phyloP scores from a whole-genome alignment of 2,113 vertebrate genomes.

The Toxotes chatareus region DNA sequence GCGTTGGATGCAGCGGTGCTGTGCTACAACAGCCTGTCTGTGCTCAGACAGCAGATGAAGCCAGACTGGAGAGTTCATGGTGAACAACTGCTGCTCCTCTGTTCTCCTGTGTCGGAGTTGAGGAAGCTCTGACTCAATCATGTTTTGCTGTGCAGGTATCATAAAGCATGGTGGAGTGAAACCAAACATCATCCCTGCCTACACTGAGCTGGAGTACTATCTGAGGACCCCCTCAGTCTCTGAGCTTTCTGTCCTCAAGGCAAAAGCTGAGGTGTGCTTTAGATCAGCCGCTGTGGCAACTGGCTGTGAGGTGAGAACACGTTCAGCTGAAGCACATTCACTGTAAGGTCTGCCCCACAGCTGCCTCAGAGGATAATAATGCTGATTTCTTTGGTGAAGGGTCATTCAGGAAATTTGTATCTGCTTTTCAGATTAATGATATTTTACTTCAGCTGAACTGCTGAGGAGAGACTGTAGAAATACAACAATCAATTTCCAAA shows the following conservation, averaged over 20 bases:
- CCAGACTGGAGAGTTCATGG: slow-evolving; percentile 92
- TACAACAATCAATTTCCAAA: background rate
- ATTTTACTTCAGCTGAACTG: too few relatives aligned
- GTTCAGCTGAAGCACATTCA: too few relatives aligned
- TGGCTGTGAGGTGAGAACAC: slow-evolving; percentile 85
- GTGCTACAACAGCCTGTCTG: slow-evolving; percentile 91
- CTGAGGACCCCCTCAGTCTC: slow-evolving; percentile 86
- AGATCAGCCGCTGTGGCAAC: slow-evolving; percentile 89
- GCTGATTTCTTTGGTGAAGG: too few relatives aligned
- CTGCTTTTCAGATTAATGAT: too few relatives aligned
- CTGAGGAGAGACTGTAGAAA: too few relatives aligned
- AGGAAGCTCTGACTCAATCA: background rate
- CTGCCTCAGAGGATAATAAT: too few relatives aligned
- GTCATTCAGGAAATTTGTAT: too few relatives aligned
- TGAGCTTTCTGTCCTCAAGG: slow-evolving; percentile 85
- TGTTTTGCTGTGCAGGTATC: slow-evolving; percentile 82
- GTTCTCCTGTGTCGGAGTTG: background rate
- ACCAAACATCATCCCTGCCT: slow-evolving; percentile 92
- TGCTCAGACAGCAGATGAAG: slow-evolving; percentile 91
- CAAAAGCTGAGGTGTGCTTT: slow-evolving; percentile 89
- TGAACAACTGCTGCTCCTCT: slow-evolving; percentile 63
- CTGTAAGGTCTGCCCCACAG: too few relatives aligned
- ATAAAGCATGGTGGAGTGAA: slow-evolving; percentile 92
- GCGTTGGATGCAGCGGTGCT: slow-evolving; percentile 91
- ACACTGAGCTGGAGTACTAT: slow-evolving; percentile 89